Conservation (phyloP, 2,888 invertebrate genomes). For the Halictus quadricinctus region DNA sequence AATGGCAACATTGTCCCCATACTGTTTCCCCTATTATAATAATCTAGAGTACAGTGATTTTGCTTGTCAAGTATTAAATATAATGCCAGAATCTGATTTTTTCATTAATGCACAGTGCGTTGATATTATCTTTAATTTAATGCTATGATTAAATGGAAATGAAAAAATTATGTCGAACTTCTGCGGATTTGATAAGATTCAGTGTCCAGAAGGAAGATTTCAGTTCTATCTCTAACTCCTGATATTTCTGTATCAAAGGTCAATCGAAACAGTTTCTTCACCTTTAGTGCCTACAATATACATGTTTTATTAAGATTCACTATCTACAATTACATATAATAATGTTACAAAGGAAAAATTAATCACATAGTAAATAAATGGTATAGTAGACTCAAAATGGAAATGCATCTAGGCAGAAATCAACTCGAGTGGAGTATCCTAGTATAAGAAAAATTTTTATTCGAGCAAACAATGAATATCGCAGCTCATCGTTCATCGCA, state of each 20-base stretch:
- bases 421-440: not conserved
- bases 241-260: slow-evolving; percentile 14
- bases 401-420: not conserved
- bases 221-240: not conserved
- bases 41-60: not conserved
- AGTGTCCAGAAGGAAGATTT: not conserved
- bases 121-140: not conserved
- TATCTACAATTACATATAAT: not conserved
- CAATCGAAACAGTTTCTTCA: slow-evolving; percentile 21
- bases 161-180: not conserved
- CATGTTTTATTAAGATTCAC: not conserved
- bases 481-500: not conserved
- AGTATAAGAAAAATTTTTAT: not conserved
- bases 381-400: not conserved
- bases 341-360: not conserved
- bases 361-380: not conserved
- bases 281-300: not conserved
- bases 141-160: not conserved
- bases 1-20: slow-evolving; percentile 1
- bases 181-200: not conserved
- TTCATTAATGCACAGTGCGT: not conserved
- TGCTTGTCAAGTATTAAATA: not conserved
- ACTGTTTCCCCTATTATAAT: not conserved
- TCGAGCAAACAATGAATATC: not conserved
- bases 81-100: not conserved